Evolutionary conservation across 2,888 invertebrate genomes (phyloP).

Genomic region (Antitype chi): DNA sequence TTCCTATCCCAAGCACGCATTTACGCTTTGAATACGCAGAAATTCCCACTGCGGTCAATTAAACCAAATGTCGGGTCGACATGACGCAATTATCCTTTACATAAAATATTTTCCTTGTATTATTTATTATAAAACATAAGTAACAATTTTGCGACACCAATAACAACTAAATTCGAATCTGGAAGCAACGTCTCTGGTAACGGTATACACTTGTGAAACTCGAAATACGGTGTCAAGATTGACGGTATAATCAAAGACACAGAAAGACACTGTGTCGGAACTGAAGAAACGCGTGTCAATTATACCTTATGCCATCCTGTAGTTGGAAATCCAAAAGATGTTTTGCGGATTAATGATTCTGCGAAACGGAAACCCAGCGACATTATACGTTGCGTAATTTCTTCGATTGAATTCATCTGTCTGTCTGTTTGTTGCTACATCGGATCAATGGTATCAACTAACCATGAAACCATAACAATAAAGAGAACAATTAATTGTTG

Average conservation of each 20-base stretch:
- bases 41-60: conserved; percentile 57
- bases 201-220: conserved; percentile 58
- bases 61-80: conserved; percentile 28
- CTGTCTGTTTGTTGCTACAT: conserved; percentile 51
- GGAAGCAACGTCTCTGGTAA: conserved; percentile 54
- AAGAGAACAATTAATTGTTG: conserved; percentile 65
- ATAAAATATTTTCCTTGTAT: conserved; percentile 58
- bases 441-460: conserved; percentile 44
- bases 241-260: conserved; percentile 28
- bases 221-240: conserved; percentile 53
- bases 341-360: conserved; percentile 64
- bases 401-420: conserved; percentile 45
- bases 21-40: conserved; percentile 37
- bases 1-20: conserved; percentile 17
- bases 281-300: conserved; percentile 23
- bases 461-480: conserved; percentile 61
- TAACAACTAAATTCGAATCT: conserved; percentile 35
- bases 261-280: conserved; percentile 40
- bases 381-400: conserved; percentile 66
- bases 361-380: conserved; percentile 71
- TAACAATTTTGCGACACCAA: conserved; percentile 21
- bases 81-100: conserved; percentile 52
- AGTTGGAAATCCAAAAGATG: conserved; percentile 63
- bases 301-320: conserved; percentile 5
- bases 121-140: conserved; percentile 43